Evolutionary conservation across 2,113 vertebrate species (phyloP).

Genomic region (Crotalus tigris): DNA sequence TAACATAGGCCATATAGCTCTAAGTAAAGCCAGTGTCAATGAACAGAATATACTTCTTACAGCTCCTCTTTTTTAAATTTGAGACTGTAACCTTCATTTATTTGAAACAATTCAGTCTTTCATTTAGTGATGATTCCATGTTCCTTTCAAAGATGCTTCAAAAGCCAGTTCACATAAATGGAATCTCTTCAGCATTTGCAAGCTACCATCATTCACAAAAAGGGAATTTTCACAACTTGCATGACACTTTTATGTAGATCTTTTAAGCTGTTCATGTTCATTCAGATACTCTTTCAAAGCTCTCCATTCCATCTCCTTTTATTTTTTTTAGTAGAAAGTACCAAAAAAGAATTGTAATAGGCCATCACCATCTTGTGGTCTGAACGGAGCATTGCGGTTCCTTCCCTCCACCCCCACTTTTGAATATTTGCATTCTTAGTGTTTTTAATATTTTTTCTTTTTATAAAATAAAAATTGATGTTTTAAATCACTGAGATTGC

Average conservation of each 20-base stretch:
- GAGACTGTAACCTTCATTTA: neutral
- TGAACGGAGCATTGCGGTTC: neutral
- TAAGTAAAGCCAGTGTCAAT: neutral
- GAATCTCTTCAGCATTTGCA: neutral
- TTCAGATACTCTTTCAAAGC: neutral
- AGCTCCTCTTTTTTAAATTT: neutral
- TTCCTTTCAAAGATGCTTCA: neutral
- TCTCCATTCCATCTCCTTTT: neutral
- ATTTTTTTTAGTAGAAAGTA: neutral
- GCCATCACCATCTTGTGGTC: neutral
- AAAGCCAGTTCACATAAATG: neutral
- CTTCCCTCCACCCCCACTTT: no score
- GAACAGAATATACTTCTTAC: neutral
- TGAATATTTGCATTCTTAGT: neutral
- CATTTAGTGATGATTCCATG: neutral
- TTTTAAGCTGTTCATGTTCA: neutral
- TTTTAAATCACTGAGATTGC: neutral
- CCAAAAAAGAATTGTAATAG: neutral
- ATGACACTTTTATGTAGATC: neutral
- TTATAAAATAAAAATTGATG: neutral
- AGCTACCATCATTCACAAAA: neutral
- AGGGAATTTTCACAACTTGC: neutral
- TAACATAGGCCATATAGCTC: neutral
- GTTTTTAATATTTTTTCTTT: neutral
- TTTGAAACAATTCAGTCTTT: constrained; percentile 9